phyloP scores from a whole-genome alignment of 2,797 vertebrate species.

The Sorex maritimensis region DNA sequence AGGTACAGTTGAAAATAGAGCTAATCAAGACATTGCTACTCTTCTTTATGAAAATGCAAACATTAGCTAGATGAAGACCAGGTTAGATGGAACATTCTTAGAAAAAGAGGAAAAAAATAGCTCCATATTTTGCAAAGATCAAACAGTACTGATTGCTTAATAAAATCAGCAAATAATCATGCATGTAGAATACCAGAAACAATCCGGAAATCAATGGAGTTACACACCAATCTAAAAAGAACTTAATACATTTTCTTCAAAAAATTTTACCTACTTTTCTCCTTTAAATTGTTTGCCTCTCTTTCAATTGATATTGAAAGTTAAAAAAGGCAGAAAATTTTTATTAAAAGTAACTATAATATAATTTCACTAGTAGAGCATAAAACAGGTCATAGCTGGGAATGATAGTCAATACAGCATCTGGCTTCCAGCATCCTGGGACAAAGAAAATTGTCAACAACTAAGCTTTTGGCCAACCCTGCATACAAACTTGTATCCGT shows the following conservation, averaged over 20 bases:
- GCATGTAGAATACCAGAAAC: slow-evolving; percentile 7
- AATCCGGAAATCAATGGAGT: slow-evolving; percentile 56
- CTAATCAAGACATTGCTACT: slow-evolving; percentile 72
- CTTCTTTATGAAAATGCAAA: slow-evolving; percentile 73
- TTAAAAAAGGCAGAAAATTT: not conserved
- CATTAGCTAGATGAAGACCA: slow-evolving; percentile 66
- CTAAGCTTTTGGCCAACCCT: not conserved
- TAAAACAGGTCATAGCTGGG: not conserved
- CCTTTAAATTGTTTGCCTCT: slow-evolving; percentile 40
- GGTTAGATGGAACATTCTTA: slow-evolving; percentile 33
- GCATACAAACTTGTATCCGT: not conserved
- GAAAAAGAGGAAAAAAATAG: not conserved
- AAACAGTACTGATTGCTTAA: slow-evolving; percentile 70
- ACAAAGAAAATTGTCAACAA: not conserved
- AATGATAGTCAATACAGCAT: not conserved
- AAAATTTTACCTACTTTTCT: not conserved
- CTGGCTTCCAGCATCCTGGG: not conserved
- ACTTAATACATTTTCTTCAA: slow-evolving; percentile 59
- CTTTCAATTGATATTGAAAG: slow-evolving; percentile 20
- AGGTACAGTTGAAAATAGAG: slow-evolving; percentile 48
- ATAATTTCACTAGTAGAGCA: slow-evolving; percentile 7
- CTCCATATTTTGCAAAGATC: slow-evolving; percentile 68
- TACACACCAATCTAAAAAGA: slow-evolving; percentile 38
- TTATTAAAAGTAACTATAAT: slow-evolving; percentile 7
- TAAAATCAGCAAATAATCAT: slow-evolving; percentile 61